Conservation (phyloP, 2,888 invertebrate genomes). For the Parelbella ahira region DNA sequence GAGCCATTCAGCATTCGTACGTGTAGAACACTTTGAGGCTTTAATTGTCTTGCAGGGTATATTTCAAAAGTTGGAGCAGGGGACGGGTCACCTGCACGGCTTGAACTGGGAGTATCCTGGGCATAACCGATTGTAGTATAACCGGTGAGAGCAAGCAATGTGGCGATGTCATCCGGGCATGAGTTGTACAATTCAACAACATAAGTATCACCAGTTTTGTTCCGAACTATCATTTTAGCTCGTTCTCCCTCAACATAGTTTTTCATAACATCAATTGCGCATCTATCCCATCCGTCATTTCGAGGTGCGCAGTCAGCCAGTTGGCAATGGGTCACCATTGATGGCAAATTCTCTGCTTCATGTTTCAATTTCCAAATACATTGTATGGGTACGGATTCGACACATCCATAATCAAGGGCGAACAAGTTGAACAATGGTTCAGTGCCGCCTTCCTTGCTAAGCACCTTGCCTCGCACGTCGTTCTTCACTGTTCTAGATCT, state of each 20-base stretch:
- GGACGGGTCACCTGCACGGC: too few species aligned
- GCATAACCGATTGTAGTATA: conserved; percentile 26
- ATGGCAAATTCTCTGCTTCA: conserved; percentile 25
- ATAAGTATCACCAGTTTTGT: conserved; percentile 28
- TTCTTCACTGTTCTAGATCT: conserved; percentile 2
- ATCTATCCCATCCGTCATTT: conserved; percentile 26
- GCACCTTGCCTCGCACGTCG: conserved; percentile 6
- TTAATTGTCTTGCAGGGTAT: too few species aligned
- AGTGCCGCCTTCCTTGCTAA: background rate
- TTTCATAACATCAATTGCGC: conserved; percentile 36
- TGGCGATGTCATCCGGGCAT: conserved; percentile 39
- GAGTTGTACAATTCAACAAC: conserved; percentile 36
- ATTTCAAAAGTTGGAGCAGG: too few species aligned
- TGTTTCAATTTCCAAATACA: conserved; percentile 25
- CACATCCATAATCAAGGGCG: conserved; percentile 39
- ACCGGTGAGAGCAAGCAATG: conserved; percentile 35
- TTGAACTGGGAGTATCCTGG: too few species aligned
- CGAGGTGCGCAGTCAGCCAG: conserved; percentile 37
- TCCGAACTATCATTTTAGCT: conserved; percentile 34
- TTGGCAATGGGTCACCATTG: conserved; percentile 35
- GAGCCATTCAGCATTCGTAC: too few species aligned
- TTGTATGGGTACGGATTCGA: conserved; percentile 32
- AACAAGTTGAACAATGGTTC: conserved; percentile 34
- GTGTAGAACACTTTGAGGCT: too few species aligned
- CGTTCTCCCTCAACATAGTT: conserved; percentile 34